Percentiles rank a stretch among this genome's conserved stretches.
These are phyloP conservation scores for Pollachius pollachius DNA, from an alignment of 2,113 vertebrate species.

Conservation along the genomic window DNA sequence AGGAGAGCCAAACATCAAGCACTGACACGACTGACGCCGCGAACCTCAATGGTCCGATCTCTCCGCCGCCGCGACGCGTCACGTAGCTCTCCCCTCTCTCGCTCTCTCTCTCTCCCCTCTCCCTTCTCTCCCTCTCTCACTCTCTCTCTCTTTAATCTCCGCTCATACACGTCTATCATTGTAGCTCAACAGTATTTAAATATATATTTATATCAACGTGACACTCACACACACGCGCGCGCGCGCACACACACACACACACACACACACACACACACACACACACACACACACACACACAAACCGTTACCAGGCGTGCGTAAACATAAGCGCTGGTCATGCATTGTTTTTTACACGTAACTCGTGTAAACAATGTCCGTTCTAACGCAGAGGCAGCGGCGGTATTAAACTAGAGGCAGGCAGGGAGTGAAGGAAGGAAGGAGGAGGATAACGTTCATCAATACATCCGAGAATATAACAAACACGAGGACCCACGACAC, in stretches of 20 bases:
- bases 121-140: slow-evolving; percentile 41
- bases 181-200: too few species aligned
- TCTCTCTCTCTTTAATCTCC: slow-evolving; percentile 45
- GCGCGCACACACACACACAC: too few species aligned
- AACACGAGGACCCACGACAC: too few species aligned
- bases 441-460: too few species aligned
- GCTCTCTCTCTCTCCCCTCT: not conserved
- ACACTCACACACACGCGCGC: not conserved
- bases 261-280: too few species aligned
- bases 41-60: slow-evolving; percentile 66
- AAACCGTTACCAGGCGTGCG: not conserved
- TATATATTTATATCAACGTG: not conserved
- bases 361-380: slow-evolving; percentile 22
- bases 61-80: slow-evolving; percentile 25
- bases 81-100: slow-evolving; percentile 23
- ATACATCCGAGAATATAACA: too few species aligned
- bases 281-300: slow-evolving; percentile 4
- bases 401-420: too few species aligned
- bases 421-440: too few species aligned
- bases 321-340: not conserved
- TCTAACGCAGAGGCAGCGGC: slow-evolving; percentile 8
- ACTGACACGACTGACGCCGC: slow-evolving; percentile 79
- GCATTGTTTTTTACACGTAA: slow-evolving; percentile 2
- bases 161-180: slow-evolving; percentile 24
- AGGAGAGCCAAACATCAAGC: slow-evolving; percentile 76